Conservation (phyloP, 2,888 invertebrate species). For the Allolobophora icterica region DNA sequence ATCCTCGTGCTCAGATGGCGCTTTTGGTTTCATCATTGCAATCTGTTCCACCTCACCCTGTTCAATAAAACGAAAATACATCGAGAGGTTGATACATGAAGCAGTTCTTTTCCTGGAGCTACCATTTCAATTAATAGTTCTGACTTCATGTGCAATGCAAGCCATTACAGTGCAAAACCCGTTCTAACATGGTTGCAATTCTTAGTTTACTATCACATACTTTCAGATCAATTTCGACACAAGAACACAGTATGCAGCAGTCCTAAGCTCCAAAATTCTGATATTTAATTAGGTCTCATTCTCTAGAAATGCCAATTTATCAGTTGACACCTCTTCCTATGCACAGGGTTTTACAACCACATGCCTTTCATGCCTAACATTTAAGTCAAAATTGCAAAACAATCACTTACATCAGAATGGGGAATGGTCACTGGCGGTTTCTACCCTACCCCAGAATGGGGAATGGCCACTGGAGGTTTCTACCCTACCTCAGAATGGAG, state of each 20-base stretch:
- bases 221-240: neutral
- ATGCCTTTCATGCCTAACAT: too few species aligned
- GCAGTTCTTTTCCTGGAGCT: neutral
- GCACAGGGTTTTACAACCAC: too few species aligned
- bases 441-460: neutral
- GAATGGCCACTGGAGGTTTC: neutral
- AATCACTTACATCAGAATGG: neutral
- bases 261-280: neutral
- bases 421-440: neutral
- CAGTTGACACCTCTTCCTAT: neutral
- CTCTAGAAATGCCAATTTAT: neutral
- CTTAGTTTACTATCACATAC: neutral
- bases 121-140: neutral
- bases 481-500: neutral
- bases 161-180: neutral
- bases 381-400: too few species aligned
- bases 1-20: constrained; percentile 80
- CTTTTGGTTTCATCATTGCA: constrained; percentile 97
- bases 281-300: neutral
- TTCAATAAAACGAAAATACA: neutral
- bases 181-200: neutral
- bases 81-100: neutral
- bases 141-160: neutral
- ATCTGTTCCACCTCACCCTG: constrained; percentile 99
- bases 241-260: neutral